These are phyloP conservation scores for Setophaga petechia DNA, from an alignment of 2,113 vertebrate species.

Conservation along the genomic window DNA sequence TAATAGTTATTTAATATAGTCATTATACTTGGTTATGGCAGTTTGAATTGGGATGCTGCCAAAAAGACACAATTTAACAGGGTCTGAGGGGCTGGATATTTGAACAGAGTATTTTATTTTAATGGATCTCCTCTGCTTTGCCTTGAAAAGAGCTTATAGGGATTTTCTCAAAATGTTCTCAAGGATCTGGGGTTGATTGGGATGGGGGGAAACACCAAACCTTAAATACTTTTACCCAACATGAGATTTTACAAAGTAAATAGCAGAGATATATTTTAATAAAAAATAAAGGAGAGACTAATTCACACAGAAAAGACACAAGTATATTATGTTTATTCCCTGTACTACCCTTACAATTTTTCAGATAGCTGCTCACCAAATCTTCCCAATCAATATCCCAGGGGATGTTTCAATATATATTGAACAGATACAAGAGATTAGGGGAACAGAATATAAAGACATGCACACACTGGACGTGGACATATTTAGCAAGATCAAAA, in stretches of 20 bases:
- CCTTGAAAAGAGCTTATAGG: background rate
- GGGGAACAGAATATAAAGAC: background rate
- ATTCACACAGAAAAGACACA: background rate
- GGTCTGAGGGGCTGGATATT: background rate
- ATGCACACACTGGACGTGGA: background rate
- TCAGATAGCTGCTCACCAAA: background rate
- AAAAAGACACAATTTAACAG: constrained; percentile 1
- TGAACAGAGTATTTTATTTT: constrained; percentile 14
- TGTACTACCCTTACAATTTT: background rate
- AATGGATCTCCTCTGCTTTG: background rate
- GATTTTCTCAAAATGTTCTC: background rate
- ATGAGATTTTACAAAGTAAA: constrained; percentile 7
- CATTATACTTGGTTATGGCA: background rate
- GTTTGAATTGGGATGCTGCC: background rate
- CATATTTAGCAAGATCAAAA: background rate
- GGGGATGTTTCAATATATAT: background rate
- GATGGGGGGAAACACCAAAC: background rate
- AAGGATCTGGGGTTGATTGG: background rate
- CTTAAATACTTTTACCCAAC: background rate
- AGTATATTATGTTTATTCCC: background rate
- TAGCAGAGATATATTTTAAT: background rate
- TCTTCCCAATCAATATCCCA: background rate
- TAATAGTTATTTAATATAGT: constrained; percentile 3
- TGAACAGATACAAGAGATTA: background rate
- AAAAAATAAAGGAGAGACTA: background rate